phyloP scores from a whole-genome alignment of 1,140 invertebrate genomes.

The Globodera rostochiensis region DNA sequence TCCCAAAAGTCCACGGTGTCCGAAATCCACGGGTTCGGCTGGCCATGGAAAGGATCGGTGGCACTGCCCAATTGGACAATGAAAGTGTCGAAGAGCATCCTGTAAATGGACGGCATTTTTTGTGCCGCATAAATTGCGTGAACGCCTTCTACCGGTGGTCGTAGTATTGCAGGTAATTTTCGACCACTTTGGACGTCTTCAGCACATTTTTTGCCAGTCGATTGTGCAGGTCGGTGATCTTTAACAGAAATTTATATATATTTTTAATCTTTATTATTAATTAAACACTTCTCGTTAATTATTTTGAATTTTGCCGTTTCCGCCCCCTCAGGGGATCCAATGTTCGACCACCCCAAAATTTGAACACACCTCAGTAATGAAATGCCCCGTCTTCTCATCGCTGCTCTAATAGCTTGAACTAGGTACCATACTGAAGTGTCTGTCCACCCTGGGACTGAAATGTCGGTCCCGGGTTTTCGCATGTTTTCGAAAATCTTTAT shows the following conservation, averaged over 20 bases:
- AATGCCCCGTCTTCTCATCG: no score
- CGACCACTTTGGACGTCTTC: slow-evolving; percentile 93
- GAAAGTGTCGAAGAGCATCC: slow-evolving; percentile 85
- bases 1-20: slow-evolving; percentile 97
- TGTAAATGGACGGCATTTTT: background rate
- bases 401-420: no score
- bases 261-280: background rate
- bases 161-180: slow-evolving; percentile 88
- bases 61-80: slow-evolving; percentile 75
- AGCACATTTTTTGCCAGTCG: slow-evolving; percentile 85
- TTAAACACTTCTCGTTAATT: no score
- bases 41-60: slow-evolving; percentile 71
- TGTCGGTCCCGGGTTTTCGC: no score
- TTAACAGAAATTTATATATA: slow-evolving; percentile 21
- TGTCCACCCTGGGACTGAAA: no score
- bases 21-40: slow-evolving; percentile 93
- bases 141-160: slow-evolving; percentile 79
- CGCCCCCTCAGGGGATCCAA: no score
- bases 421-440: no score
- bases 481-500: no score
- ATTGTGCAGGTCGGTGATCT: slow-evolving; percentile 71
- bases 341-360: no score
- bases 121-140: no score
- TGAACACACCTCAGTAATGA: no score
- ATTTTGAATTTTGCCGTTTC: no score